A percentile compares a stretch with the other conserved stretches of the same genome.
Evolutionary conservation across 2,888 invertebrate genomes (phyloP).

Genomic region (Dryobotodes eremita): DNA sequence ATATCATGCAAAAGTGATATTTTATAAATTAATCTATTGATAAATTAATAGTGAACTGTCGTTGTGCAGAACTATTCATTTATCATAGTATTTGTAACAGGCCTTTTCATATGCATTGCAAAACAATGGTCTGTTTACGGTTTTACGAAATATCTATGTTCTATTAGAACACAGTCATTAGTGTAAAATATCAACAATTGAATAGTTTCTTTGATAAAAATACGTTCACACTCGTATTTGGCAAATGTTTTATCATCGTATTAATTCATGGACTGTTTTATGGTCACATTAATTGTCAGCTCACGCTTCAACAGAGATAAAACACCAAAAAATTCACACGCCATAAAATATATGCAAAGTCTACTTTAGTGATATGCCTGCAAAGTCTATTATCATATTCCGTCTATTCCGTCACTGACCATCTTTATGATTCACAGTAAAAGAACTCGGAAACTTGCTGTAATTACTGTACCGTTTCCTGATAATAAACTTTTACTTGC

Average conservation of each 20-base stretch:
- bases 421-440: conserved; percentile 61
- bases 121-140: conserved; percentile 86
- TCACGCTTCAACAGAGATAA: conserved; percentile 36
- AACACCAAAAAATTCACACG: conserved; percentile 44
- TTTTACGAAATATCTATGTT: conserved; percentile 83
- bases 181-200: conserved; percentile 74
- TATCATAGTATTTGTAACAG: conserved; percentile 81
- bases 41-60: conserved; percentile 80
- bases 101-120: conserved; percentile 82
- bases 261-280: conserved; percentile 30
- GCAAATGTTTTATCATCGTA: conserved; percentile 46
- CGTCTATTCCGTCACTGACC: conserved; percentile 57
- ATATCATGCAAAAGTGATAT: conserved; percentile 70
- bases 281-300: conserved; percentile 13
- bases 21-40: conserved; percentile 76
- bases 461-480: conserved; percentile 42
- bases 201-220: conserved; percentile 71
- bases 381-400: conserved; percentile 59
- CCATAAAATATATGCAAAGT: conserved; percentile 36
- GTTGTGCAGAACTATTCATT: conserved; percentile 81
- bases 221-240: conserved; percentile 54
- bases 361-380: conserved; percentile 43
- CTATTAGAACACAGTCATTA: conserved; percentile 75
- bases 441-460: conserved; percentile 47
- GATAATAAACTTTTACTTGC: conserved; percentile 45